Percentiles rank a stretch among this genome's conserved stretches.
These are phyloP conservation scores for Amitus sp. DNA, from an alignment of 2,888 invertebrate genomes.

Conservation along the genomic window DNA sequence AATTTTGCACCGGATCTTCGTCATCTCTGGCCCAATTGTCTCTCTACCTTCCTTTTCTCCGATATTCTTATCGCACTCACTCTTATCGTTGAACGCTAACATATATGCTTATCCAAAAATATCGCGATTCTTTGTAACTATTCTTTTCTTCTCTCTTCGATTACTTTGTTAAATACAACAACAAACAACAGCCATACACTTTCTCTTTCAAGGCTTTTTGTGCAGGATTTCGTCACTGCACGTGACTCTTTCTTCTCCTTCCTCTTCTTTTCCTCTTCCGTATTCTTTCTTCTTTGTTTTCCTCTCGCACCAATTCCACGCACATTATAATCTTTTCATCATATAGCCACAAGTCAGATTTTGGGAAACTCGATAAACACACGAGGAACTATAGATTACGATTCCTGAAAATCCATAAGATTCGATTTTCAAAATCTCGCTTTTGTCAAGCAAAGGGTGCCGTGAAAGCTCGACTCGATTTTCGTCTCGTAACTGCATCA, in stretches of 20 bases:
- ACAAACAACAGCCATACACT: not conserved
- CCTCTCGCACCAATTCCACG: constrained; percentile 22
- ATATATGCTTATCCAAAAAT: constrained; percentile 37
- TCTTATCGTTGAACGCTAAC: constrained; percentile 35
- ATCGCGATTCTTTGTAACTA: constrained; percentile 23
- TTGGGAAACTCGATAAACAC: not conserved
- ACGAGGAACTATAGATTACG: not conserved
- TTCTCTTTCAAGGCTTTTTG: constrained; percentile 2
- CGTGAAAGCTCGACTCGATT: constrained; percentile 8
- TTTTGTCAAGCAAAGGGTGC: constrained; percentile 8
- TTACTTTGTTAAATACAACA: not conserved
- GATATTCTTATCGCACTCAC: constrained; percentile 19
- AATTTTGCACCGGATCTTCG: constrained; percentile 56
- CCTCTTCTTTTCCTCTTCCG: constrained; percentile 7
- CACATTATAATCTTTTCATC: constrained; percentile 35
- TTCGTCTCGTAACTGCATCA: constrained; percentile 9
- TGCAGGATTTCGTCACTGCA: not conserved
- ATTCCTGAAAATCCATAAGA: constrained; percentile 16
- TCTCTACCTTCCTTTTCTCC: constrained; percentile 17
- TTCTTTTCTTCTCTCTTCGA: not conserved
- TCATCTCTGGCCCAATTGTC: constrained; percentile 42
- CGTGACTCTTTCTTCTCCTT: not conserved
- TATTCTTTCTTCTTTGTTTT: constrained; percentile 23
- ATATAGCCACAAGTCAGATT: not conserved
- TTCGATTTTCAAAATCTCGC: constrained; percentile 15